A percentile compares a stretch with the other conserved stretches of the same genome.
These are phyloP conservation scores for Novumbra hubbsi DNA, from an alignment of 2,797 vertebrate genomes.

Conservation along the genomic window DNA sequence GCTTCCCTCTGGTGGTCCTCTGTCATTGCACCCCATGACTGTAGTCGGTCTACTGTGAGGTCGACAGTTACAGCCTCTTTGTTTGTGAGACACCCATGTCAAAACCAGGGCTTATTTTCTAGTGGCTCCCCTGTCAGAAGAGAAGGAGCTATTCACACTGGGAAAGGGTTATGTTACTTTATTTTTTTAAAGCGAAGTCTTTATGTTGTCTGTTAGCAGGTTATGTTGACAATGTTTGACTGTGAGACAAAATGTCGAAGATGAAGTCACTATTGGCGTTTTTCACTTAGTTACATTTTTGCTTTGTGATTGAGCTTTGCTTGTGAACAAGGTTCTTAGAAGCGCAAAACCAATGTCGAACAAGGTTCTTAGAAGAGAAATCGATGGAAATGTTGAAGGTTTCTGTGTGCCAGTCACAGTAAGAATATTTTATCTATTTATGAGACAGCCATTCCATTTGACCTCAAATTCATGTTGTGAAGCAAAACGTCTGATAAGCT, in stretches of 20 bases:
- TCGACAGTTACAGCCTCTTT: background rate
- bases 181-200: background rate
- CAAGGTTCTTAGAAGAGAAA: background rate
- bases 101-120: background rate
- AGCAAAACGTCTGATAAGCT: background rate
- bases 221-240: background rate
- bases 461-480: background rate
- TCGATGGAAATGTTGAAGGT: background rate
- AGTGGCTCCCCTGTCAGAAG: background rate
- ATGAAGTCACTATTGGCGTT: too few species aligned
- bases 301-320: too few species aligned
- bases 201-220: background rate
- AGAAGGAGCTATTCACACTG: background rate
- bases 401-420: background rate
- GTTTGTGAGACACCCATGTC: background rate
- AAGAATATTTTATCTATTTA: too few species aligned
- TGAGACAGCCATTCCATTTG: background rate
- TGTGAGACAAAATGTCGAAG: constrained; percentile 6
- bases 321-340: background rate
- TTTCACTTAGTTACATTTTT: too few species aligned
- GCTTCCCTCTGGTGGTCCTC: constrained; percentile 30
- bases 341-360: too few species aligned
- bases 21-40: constrained; percentile 1
- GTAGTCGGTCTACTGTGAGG: background rate
- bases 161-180: background rate